Conservation (phyloP, 37 sponge, comb jelly and placozoan genomes). For the Chondrosia reniformis region DNA sequence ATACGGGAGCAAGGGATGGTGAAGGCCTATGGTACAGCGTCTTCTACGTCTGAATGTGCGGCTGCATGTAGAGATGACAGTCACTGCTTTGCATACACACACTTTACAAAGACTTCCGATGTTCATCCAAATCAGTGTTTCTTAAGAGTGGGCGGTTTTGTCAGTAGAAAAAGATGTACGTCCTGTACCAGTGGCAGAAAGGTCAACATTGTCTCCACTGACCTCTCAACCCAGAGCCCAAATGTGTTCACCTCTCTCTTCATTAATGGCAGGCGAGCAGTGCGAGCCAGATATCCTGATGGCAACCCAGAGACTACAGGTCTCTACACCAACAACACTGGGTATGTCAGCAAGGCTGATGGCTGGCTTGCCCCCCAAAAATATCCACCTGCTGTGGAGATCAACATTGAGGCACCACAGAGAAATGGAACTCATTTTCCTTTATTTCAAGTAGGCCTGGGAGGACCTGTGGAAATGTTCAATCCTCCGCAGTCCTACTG, state of each 20-base stretch:
- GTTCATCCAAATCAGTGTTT: background rate
- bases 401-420: constrained; percentile 22
- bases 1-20: background rate
- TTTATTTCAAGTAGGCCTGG: constrained; percentile 43
- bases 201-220: constrained; percentile 19
- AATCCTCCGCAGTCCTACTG: constrained; percentile 64
- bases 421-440: constrained; percentile 37
- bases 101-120: background rate
- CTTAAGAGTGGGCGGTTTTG: constrained; percentile 15
- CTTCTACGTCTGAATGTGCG: background rate
- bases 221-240: constrained; percentile 45
- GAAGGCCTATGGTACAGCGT: background rate
- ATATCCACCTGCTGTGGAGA: constrained; percentile 12
- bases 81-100: background rate
- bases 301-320: constrained; percentile 52
- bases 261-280: constrained; percentile 37
- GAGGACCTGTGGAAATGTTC: constrained; percentile 39
- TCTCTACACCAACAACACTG: constrained; percentile 46
- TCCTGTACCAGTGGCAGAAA: constrained; percentile 41
- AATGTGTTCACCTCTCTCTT: constrained; percentile 26
- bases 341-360: constrained; percentile 31
- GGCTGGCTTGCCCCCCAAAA: constrained; percentile 21
- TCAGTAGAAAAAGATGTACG: background rate
- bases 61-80: background rate
- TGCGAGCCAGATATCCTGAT: constrained; percentile 54